phyloP scores from a whole-genome alignment of 2,888 invertebrate species.

The Cancer borealis region DNA sequence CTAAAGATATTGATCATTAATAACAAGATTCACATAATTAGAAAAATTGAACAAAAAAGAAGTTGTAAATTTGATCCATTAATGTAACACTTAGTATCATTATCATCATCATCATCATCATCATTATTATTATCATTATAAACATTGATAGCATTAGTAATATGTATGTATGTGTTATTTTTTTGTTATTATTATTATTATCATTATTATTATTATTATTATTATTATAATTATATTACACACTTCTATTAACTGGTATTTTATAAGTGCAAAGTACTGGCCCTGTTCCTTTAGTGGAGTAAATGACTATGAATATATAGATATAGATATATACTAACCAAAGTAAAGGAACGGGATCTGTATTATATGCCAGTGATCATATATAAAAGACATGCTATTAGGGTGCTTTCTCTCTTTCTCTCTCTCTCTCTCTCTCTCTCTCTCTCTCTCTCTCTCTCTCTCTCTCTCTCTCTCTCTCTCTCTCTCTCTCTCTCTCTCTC shows the following conservation, averaged over 20 bases:
- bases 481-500: background rate
- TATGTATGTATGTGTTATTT: background rate
- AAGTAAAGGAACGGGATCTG: background rate
- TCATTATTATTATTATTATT: background rate
- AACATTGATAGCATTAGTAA: background rate
- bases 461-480: background rate
- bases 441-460: background rate
- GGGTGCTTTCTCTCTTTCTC: background rate
- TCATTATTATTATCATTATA: background rate
- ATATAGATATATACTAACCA: background rate
- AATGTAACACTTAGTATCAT: background rate
- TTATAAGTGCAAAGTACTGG: background rate
- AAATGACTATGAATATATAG: background rate
- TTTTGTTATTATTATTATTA: background rate
- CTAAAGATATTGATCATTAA: constrained; percentile 6
- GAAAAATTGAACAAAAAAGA: constrained; percentile 6
- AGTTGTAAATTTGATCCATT: background rate
- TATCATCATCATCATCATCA: background rate
- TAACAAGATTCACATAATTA: background rate
- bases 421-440: background rate
- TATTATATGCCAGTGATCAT: background rate
- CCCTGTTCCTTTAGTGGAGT: background rate
- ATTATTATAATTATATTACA: background rate
- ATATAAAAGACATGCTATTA: constrained; percentile 7
- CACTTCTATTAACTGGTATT: background rate